Percentiles rank a stretch among this genome's conserved stretches.
These are phyloP conservation scores for Atlantisia rogersi DNA, from an alignment of 2,113 vertebrate genomes.

Conservation along the genomic window DNA sequence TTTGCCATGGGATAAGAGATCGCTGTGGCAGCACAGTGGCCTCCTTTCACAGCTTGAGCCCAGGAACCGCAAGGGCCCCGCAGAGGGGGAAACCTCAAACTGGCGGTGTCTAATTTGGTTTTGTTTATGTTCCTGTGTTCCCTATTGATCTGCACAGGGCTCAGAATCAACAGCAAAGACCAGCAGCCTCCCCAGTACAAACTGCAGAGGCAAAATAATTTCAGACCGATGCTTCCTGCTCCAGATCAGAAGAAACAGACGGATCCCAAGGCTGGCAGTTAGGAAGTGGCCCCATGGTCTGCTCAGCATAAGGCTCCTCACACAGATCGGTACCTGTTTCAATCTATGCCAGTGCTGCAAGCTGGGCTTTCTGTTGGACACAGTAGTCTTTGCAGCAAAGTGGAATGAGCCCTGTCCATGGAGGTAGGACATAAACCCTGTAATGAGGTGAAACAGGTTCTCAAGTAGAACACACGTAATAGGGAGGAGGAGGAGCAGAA, in stretches of 20 bases:
- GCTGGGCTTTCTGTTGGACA: neutral
- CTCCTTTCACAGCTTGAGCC: slow-evolving; percentile 56
- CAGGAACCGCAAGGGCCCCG: slow-evolving; percentile 54
- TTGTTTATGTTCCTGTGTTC: slow-evolving; percentile 46
- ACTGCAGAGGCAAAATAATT: slow-evolving; percentile 6
- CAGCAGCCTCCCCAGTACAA: neutral
- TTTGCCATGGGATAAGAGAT: slow-evolving; percentile 15
- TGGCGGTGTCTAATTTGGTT: slow-evolving; percentile 57
- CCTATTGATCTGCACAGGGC: slow-evolving; percentile 17
- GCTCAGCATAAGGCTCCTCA: neutral
- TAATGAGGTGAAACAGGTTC: neutral
- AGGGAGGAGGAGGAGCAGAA: neutral
- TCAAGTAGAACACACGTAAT: neutral
- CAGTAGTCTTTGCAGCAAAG: neutral
- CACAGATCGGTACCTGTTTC: neutral
- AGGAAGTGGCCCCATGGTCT: neutral
- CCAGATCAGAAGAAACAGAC: neutral
- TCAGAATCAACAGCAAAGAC: slow-evolving; percentile 29
- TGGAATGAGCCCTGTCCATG: rapidly evolving
- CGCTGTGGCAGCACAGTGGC: slow-evolving; percentile 32
- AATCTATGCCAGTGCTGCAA: neutral
- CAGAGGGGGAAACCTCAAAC: slow-evolving; percentile 63
- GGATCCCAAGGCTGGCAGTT: neutral
- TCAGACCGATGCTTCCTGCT: neutral
- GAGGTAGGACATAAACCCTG: neutral